Base-by-base conservation (phyloP, 2,888 invertebrate genomes). In the Dryocosmus kuriphilus region DNA sequence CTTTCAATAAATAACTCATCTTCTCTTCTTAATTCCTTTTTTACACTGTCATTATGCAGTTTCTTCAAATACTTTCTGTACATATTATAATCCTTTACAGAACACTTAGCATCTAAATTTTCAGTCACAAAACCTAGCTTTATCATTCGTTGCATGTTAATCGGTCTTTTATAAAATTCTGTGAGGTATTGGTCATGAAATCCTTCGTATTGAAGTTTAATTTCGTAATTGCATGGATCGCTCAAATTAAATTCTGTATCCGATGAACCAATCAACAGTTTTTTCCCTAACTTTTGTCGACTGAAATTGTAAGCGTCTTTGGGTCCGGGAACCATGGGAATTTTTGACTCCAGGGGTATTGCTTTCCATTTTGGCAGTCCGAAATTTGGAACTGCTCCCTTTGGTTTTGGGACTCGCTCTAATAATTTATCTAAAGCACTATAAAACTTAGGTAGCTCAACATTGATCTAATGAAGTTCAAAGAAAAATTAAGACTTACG, bases 361-460 rank as follows among this genome's bases (percentile, higher is more conserved):
- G 80, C 80, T 55, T 87, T 88, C 93, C 93, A 93, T 84, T 87
- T 86, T 32, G 93, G 92, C 8, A 93, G 82, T 7, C 90, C 90
- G n/a, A 88, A 89, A 76, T 85, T 84, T 7, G 91, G 90, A 1
- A 89, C 78, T 0, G 89, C 88, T 0, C 88, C 90, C 76, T 85
- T 82, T 0, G 90, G 90, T 55, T 88, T 88, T n/a, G 90, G 89
- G 27, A 91, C 82, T n/a, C 80, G 77, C 9, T 89, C 83, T 4
- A 84, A 82, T 7, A 89, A 61, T 78, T 85, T 85, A 73, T 88
- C 86, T 35, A 90, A 78, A 74, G 82, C 77, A 35, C 90, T 90
- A 62, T 77, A 22, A 80, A 80, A 16, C 46, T 51, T 11, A 61
- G 24, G 62, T n/a, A 11, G 6, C 5, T 24, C 6, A 60, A 4